These are phyloP conservation scores for Galaxea fascicularis DNA, from an alignment of 92 coral and sea anemone species.

Conservation along the genomic window DNA sequence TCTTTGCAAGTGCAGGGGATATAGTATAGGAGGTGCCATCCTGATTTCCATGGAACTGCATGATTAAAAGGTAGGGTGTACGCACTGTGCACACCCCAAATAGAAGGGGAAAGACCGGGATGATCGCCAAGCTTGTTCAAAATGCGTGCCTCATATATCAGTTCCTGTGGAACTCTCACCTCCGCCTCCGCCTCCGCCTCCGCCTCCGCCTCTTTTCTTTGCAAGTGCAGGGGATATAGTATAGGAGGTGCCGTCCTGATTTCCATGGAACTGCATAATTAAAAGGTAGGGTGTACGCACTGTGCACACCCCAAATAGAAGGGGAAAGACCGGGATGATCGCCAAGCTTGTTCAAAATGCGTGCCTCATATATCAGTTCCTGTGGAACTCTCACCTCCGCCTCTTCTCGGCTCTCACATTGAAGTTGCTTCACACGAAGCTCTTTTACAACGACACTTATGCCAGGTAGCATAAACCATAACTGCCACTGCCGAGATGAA, in stretches of 20 bases:
- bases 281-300: conserved; percentile 12
- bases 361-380: conserved; percentile 34
- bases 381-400: conserved; percentile 25
- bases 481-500: conserved; percentile 19
- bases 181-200: too few relatives aligned
- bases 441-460: conserved; percentile 24
- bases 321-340: conserved; percentile 49
- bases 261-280: conserved; percentile 21
- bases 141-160: conserved; percentile 34
- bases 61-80: background rate
- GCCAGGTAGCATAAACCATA: conserved; percentile 33
- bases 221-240: conserved; percentile 30
- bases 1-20: background rate
- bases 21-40: background rate
- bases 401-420: conserved; percentile 13
- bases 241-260: conserved; percentile 16
- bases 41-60: background rate
- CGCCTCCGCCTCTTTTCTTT: background rate
- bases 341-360: conserved; percentile 41
- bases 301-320: conserved; percentile 34
- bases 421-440: background rate
- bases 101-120: conserved; percentile 41
- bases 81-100: conserved; percentile 27
- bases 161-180: conserved; percentile 12
- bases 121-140: conserved; percentile 41